Evolutionary conservation across 1,140 invertebrate species (phyloP).

Genomic region (Diploscapter pachys): DNA sequence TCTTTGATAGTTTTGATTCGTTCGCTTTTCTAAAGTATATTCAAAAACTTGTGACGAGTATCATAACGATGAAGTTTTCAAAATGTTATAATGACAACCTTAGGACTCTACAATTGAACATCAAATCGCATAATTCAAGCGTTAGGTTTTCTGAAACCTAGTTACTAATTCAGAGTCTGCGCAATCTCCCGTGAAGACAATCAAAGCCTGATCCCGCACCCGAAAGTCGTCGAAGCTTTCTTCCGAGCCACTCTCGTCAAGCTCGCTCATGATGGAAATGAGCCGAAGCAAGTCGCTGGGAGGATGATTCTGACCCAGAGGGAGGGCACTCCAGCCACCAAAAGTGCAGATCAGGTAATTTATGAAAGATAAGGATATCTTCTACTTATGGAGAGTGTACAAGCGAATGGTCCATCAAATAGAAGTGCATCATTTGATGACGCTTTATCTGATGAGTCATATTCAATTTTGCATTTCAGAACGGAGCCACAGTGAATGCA

Average conservation of each 20-base stretch:
- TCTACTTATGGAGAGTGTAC: background rate
- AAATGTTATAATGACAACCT: background rate
- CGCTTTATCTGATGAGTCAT: background rate
- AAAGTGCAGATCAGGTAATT: constrained; percentile 9
- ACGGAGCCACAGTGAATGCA: constrained; percentile 27
- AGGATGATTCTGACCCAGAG: constrained; percentile 38
- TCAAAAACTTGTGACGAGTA: too few relatives aligned
- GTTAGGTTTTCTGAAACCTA: background rate
- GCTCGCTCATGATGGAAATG: constrained; percentile 10
- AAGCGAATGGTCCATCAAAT: background rate
- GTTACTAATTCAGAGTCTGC: constrained; percentile 27
- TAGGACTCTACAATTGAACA: too few relatives aligned
- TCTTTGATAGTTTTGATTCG: too few relatives aligned
- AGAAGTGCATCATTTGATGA: background rate
- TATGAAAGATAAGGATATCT: background rate
- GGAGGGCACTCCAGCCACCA: constrained; percentile 37
- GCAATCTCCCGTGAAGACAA: constrained; percentile 30
- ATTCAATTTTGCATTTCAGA: constrained; percentile 3
- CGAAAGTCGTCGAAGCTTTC: constrained; percentile 35
- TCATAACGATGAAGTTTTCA: background rate
- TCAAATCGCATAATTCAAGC: background rate
- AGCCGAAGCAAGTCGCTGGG: constrained; percentile 30
- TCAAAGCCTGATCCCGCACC: background rate
- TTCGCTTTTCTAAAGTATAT: too few relatives aligned
- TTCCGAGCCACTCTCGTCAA: constrained; percentile 37